Base-by-base conservation (phyloP, 2,113 vertebrate species). In the Xiphorhynchus elegans region DNA sequence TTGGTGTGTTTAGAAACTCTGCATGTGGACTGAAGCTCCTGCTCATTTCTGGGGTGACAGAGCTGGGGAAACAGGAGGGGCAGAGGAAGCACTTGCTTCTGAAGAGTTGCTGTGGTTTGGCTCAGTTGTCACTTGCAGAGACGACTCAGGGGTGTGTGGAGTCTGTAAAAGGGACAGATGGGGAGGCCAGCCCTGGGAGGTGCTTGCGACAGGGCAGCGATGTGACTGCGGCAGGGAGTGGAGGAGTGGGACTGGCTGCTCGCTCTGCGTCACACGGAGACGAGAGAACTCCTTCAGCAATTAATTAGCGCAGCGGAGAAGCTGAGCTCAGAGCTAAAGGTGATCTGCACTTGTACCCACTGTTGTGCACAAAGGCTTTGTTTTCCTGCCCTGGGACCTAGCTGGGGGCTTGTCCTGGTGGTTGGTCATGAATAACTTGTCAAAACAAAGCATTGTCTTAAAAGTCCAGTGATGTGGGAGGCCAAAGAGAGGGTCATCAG, bases 231-330 rank as follows among this genome's bases (percentile, higher is more conserved):
- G 80, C 87, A 92, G 77, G 2, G 29, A 78, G 89, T 44, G 69
- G 46, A 93, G 83, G 53, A 92, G 77, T 68, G 72, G 49, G 86
- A 68, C 42, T 66, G 88, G 84, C 93, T 66, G 46, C 91, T 84
- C 58, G 23, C 67, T 87, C 94, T 94, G 70, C 78, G 19, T 95
- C 95, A 93, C 53, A n/a, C 40, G 13, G 10, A 26, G 82, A 87
- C 1, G 26, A 33, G 88, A 97, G 96, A 97, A 82, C 89, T 95
- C 85, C 92, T 97, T 95, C 66, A 95, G 95, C 81, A 97, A 76
- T 96, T 97, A 94, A 97, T 98, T 98, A 97, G 93, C 3, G 1
- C 69, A 94, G 91, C 96, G 42, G 95, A 86, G 94, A 97, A 94
- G 77, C 97, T 73, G 62, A 73, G 62, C 95, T 89, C 56, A 3